phyloP scores from a whole-genome alignment of 1,140 invertebrate species.

The Idris sp. region DNA sequence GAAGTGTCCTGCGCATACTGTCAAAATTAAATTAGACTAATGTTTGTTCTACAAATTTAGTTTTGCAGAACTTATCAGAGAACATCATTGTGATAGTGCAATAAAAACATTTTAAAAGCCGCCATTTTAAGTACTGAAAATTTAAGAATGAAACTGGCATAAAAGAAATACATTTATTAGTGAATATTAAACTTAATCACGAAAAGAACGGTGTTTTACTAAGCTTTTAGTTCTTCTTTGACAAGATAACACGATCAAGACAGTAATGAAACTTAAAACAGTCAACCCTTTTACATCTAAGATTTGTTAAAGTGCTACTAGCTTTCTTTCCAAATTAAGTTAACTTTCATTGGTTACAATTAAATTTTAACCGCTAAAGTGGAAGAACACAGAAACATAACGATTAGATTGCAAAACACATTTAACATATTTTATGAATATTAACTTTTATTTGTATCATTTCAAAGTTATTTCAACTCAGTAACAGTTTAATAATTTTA shows the following conservation, averaged over 20 bases:
- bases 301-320: slow-evolving; percentile 27
- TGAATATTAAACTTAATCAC: slow-evolving; percentile 14
- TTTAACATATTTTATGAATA: too few species aligned
- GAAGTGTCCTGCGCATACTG: slow-evolving; percentile 1
- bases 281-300: slow-evolving; percentile 55
- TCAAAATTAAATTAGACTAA: background rate
- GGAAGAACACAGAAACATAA: too few species aligned
- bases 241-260: slow-evolving; percentile 47
- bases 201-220: slow-evolving; percentile 33
- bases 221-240: slow-evolving; percentile 50
- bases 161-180: background rate
- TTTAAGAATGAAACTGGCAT: slow-evolving; percentile 2
- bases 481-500: too few species aligned
- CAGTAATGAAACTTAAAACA: slow-evolving; percentile 51
- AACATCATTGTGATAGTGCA: too few species aligned
- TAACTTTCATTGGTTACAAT: background rate
- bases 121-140: too few species aligned
- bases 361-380: background rate
- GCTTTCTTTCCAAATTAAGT: background rate
- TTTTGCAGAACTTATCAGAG: background rate
- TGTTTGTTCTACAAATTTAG: background rate
- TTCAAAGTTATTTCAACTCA: too few species aligned
- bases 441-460: too few species aligned
- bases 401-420: too few species aligned
- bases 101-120: background rate